Evolutionary conservation across 2,797 vertebrate species (phyloP), one percentile per base, ranked within the genome.

Genomic region (Sphenopsis melanotis): DNA sequence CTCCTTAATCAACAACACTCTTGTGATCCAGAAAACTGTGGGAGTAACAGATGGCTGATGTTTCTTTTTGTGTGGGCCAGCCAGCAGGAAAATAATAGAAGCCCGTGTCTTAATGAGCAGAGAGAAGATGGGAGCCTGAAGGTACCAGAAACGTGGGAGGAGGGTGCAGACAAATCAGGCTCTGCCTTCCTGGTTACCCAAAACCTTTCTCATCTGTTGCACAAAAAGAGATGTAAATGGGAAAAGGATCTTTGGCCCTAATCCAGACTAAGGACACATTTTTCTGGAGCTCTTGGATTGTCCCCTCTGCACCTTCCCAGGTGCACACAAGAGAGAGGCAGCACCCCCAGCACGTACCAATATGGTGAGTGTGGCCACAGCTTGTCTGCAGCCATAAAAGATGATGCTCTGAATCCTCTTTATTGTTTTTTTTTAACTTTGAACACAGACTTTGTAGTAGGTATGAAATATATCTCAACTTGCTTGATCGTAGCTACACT

Each of bases 11-110:
- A 95, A 55, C n/a, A 8, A 72, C 89, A 75, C 50, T 32, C 65
- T 92, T 69, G 91, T 63, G 59, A 90, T 89, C 50, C 79, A 93
- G 42, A 93, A 87, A 81, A 47, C n/a, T 30, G 91, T 76, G 87
- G 93, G 83, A 83, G 88, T 64, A 94, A 63, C 96, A 97, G 96
- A 97, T 97, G 95, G 91, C 57, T 94, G 93, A 76, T 92, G 79
- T 60, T 91, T 78, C 90, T 89, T 94, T 89, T 77, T 36, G 30
- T n/a, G 44, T 47, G 42, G 83, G 61, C 68, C 89, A 83, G 69
- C 68, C 79, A 89, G 79, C 87, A 91, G 64, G 85, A 83, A 93
- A 83, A 95, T 79, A 95, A 91, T 55, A 82, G 50, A 80, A 65
- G 32, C 11, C 2, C 32, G 39, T 89, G 60, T 47, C 55, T 90